Conservation (phyloP, 2,797 vertebrate genomes). For the Bovichtus diacanthus region DNA sequence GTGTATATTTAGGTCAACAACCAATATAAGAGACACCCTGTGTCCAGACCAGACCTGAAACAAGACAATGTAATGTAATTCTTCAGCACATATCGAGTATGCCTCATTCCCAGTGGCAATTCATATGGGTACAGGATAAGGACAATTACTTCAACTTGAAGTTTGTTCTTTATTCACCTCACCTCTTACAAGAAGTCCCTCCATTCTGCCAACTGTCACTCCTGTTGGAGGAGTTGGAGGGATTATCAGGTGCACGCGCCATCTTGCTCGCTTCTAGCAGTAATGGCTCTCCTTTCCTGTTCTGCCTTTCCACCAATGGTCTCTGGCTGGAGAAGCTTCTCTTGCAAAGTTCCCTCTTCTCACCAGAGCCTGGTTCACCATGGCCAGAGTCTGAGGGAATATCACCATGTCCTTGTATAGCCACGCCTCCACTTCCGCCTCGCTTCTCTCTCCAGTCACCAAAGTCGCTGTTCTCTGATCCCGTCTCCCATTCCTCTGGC, state of each 20-base stretch:
- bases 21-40: conserved; percentile 1
- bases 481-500: conserved; percentile 96
- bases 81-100: neutral
- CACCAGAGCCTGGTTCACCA: conserved; percentile 80
- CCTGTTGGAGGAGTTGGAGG: conserved; percentile 75
- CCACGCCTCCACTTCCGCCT: conserved; percentile 66
- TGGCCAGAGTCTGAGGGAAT: conserved; percentile 84
- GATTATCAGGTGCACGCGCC: conserved; percentile 82
- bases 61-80: neutral
- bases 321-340: conserved; percentile 98
- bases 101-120: neutral
- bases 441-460: conserved; percentile 91
- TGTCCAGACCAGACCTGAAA: conserved; percentile 9
- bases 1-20: neutral
- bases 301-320: conserved; percentile 93
- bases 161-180: conserved; percentile 36
- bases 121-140: neutral
- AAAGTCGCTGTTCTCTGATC: conserved; percentile 97
- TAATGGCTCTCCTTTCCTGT: conserved; percentile 91
- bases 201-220: conserved; percentile 92
- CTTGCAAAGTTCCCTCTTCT: conserved; percentile 96
- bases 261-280: conserved; percentile 89
- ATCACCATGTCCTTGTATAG: conserved; percentile 74
- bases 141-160: neutral
- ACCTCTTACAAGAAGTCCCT: conserved; percentile 90